A percentile compares a stretch with the other conserved stretches of the same genome.
Conservation (phyloP, 2,888 invertebrate species). For the Melinopterus prodromus region DNA sequence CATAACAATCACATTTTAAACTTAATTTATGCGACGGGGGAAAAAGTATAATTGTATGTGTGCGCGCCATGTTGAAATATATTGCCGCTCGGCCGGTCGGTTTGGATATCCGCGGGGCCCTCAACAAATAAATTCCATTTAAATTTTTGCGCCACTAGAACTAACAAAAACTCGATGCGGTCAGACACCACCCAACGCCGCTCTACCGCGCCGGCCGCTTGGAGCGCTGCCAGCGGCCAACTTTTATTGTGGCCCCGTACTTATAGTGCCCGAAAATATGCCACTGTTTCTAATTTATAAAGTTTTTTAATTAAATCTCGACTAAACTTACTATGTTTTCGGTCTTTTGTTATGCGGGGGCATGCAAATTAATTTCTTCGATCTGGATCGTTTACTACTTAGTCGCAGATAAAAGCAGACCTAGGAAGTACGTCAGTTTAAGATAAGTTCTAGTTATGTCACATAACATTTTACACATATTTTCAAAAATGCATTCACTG, state of each 20-base stretch:
- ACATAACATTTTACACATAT: too few relatives aligned
- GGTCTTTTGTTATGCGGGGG: neutral
- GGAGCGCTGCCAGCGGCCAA: slow-evolving; percentile 20
- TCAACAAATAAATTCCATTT: slow-evolving; percentile 4
- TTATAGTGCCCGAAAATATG: slow-evolving; percentile 23
- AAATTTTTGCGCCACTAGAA: slow-evolving; percentile 4
- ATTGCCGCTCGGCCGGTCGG: neutral
- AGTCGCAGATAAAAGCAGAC: too few relatives aligned
- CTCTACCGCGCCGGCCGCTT: neutral
- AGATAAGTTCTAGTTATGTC: too few relatives aligned
- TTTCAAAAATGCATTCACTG: too few relatives aligned
- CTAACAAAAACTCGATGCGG: slow-evolving; percentile 16
- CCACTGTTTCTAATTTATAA: slow-evolving; percentile 25
- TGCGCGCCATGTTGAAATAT: neutral
- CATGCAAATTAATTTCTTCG: neutral
- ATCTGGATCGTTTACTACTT: neutral
- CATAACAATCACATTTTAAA: slow-evolving; percentile 4
- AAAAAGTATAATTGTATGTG: neutral
- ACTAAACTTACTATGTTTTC: neutral
- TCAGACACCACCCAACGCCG: neutral
- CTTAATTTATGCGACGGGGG: neutral
- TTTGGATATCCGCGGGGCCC: neutral
- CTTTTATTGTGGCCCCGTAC: neutral
- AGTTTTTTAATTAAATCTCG: slow-evolving; percentile 19
- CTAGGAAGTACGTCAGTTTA: too few relatives aligned